These are phyloP conservation scores for Elaphurus davidianus DNA, from an alignment of 2,113 vertebrate species.

Conservation along the genomic window DNA sequence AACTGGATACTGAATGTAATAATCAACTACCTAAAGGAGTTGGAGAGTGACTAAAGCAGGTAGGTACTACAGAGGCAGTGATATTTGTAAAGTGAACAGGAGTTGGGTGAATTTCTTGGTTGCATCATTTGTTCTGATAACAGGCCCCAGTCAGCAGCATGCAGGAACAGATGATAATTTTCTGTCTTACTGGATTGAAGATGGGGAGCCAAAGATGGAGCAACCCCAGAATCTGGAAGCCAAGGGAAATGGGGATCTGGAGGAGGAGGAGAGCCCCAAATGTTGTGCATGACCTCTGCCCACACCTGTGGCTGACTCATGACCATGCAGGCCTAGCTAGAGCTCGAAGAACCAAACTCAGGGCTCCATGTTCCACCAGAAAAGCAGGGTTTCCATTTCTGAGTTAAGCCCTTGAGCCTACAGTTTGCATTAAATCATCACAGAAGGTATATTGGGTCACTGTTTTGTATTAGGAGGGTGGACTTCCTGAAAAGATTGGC, in stretches of 20 bases:
- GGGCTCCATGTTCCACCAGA: not conserved
- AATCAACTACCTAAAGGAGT: not conserved
- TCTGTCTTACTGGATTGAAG: too few species aligned
- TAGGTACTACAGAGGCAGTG: too few species aligned
- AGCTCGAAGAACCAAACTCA: not conserved
- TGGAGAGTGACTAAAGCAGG: not conserved
- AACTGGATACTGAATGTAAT: not conserved
- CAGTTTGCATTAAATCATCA: not conserved
- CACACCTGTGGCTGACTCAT: not conserved
- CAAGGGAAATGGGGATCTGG: not conserved
- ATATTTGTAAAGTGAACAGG: not conserved
- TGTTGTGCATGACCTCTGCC: not conserved
- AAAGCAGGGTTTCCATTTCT: not conserved
- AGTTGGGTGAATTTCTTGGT: not conserved
- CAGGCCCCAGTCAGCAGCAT: rapidly evolving
- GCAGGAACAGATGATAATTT: not conserved
- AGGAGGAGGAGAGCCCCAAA: not conserved
- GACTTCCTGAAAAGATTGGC: not conserved
- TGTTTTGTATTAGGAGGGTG: not conserved
- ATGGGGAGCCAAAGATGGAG: not conserved
- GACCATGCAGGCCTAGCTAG: not conserved
- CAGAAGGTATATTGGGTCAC: not conserved
- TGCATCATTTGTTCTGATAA: not conserved
- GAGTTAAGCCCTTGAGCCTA: not conserved
- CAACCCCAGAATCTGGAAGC: not conserved